Evolutionary conservation across 2,113 vertebrate genomes (phyloP).

Genomic region (Oncorhynchus gorbuscha): DNA sequence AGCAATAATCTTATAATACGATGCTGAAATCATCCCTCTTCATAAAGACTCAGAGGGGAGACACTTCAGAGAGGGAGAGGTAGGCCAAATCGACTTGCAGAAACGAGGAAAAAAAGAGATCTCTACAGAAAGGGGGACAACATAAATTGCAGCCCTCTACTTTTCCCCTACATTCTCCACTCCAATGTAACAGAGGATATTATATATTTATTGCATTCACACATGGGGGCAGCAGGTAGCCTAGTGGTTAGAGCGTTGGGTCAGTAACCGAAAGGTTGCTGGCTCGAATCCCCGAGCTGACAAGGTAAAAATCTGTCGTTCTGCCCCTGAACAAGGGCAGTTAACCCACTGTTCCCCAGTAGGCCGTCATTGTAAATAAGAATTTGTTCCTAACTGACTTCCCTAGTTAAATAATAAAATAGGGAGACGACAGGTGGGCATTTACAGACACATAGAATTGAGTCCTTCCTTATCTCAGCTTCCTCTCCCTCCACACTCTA

Average conservation of each 20-base stretch:
- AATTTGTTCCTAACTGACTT: too few species aligned
- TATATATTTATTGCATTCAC: slow-evolving; percentile 61
- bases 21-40: background rate
- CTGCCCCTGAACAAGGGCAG: too few species aligned
- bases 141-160: background rate
- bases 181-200: background rate
- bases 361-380: too few species aligned
- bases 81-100: too few species aligned
- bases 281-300: too few species aligned
- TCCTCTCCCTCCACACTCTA: slow-evolving; percentile 56
- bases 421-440: slow-evolving; percentile 29
- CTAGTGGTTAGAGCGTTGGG: too few species aligned
- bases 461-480: slow-evolving; percentile 51
- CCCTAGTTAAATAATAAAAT: background rate
- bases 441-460: slow-evolving; percentile 61
- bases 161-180: background rate
- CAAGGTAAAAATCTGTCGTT: too few species aligned
- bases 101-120: background rate
- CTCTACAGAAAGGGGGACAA: background rate
- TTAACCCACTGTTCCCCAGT: too few species aligned
- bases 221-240: slow-evolving; percentile 32
- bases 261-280: too few species aligned
- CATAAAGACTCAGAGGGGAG: background rate
- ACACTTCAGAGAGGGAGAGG: background rate
- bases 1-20: background rate